These are phyloP conservation scores for Acheta domesticus DNA, from an alignment of 2,888 invertebrate genomes.

Conservation along the genomic window DNA sequence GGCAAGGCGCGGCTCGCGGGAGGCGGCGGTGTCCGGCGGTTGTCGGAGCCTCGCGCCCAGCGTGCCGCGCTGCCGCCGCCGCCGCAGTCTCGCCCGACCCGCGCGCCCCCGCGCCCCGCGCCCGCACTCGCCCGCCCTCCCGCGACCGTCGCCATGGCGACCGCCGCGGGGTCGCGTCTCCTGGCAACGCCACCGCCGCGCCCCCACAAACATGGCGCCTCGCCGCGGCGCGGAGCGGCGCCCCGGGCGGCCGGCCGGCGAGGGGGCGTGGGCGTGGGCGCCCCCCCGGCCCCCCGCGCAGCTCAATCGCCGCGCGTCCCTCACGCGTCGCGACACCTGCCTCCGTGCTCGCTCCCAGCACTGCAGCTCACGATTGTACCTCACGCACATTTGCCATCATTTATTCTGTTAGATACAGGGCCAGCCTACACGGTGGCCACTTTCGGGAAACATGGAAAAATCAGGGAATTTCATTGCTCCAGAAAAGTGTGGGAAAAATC, in stretches of 20 bases:
- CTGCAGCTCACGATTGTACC: too few species aligned
- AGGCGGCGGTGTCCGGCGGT: not conserved
- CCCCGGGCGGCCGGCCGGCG: not conserved
- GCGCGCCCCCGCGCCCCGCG: too few species aligned
- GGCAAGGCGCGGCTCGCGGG: not conserved
- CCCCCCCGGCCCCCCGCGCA: too few species aligned
- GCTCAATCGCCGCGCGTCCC: too few species aligned
- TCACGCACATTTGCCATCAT: too few species aligned
- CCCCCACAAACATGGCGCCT: conserved; percentile 18
- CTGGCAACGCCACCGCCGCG: conserved; percentile 7
- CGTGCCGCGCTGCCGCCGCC: not conserved
- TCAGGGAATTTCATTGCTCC: too few species aligned
- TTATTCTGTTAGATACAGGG: too few species aligned
- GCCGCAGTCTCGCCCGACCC: not conserved
- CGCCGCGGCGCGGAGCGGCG: not conserved
- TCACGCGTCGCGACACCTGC: not conserved
- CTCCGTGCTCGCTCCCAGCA: not conserved
- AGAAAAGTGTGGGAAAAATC: too few species aligned
- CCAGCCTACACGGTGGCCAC: too few species aligned
- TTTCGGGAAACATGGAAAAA: too few species aligned
- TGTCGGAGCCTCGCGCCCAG: not conserved
- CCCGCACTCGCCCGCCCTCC: not conserved
- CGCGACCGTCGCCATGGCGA: conserved; percentile 30
- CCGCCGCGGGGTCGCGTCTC: conserved; percentile 24
- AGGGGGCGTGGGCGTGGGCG: too few species aligned